Evolutionary conservation across 2,113 vertebrate species (phyloP), one percentile per base, ranked within the genome.

Genomic region (Chaenocephalus aceratus): DNA sequence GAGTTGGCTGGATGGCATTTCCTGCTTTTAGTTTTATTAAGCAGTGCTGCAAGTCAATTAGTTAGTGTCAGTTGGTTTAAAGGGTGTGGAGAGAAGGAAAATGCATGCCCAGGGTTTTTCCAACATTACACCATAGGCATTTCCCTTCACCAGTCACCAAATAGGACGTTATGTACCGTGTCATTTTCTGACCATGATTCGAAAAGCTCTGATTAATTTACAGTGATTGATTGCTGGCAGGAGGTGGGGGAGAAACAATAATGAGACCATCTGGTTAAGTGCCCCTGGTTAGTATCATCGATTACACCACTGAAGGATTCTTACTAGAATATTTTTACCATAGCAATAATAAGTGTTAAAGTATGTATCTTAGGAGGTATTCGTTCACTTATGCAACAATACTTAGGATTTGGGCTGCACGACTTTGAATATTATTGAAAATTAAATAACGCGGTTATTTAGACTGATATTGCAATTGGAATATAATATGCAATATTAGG

Each of bases 11-110:
- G 79, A 87, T 89, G 83, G 15, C 72, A 76, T 78, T 88, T 77
- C 75, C 75, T 88, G 88, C 89, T 92, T 91, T 93, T 86, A 89
- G 72, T 79, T 91, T 91, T 90, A 94, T 90, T 90, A 92, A 73
- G 82, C 62, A 59, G n/a, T 58, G 61, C 69, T 75, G 77, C 67
- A 75, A 85, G 79, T 90, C 78, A 77, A 90, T 91, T 83, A 85
- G 76, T 89, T 77, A 82, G 72, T 89, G 85, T 90, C 89, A 86
- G 72, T 67, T 82, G 30, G 75, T 90, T 87, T 84, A 77, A 71
- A 81, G 30, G 60, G 15, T 71, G 58, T 36, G 61, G 46, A 63
- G 49, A 44, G 48, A 79, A 30, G 65, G 70, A 21, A 56, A 79
- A 79, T 72, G 41, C 54, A 60, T 23, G 51, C 26, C 53, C 67